phyloP scores from a whole-genome alignment of 2,113 vertebrate species.

The Pygoscelis adeliae region DNA sequence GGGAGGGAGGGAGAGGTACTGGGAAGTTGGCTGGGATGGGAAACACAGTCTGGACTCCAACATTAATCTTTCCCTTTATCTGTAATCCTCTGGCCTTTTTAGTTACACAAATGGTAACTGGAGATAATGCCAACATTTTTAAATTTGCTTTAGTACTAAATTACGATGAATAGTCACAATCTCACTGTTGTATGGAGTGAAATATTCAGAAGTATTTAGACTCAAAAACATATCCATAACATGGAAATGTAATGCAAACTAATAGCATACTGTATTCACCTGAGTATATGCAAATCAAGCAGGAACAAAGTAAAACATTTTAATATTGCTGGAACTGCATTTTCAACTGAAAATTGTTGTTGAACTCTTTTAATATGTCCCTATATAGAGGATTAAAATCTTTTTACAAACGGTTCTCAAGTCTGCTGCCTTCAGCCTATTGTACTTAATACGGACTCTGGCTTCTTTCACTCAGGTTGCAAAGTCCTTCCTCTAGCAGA shows the following conservation, averaged over 20 bases:
- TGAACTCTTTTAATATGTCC: neutral
- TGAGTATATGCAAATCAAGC: neutral
- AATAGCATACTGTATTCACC: neutral
- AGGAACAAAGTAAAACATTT: neutral
- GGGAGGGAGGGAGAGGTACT: neutral
- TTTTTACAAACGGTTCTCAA: neutral
- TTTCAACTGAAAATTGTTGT: slow-evolving; percentile 9
- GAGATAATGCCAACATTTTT: neutral
- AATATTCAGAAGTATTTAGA: neutral
- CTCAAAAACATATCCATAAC: neutral
- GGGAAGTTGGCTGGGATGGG: neutral
- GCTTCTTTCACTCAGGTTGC: neutral
- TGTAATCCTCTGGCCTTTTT: neutral
- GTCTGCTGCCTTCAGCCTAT: neutral
- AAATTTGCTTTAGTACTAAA: neutral
- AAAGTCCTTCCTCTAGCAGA: slow-evolving; percentile 14
- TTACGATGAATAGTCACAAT: neutral
- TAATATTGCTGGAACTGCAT: neutral
- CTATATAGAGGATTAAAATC: neutral
- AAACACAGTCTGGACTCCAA: neutral
- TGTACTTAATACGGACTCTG: neutral
- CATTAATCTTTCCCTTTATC: neutral
- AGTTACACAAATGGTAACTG: neutral
- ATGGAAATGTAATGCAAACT: neutral
- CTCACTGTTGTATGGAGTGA: neutral